A percentile compares a stretch with the other conserved stretches of the same genome.
phyloP scores from a whole-genome alignment of 2,888 invertebrate genomes.

The Lamproptera curius region DNA sequence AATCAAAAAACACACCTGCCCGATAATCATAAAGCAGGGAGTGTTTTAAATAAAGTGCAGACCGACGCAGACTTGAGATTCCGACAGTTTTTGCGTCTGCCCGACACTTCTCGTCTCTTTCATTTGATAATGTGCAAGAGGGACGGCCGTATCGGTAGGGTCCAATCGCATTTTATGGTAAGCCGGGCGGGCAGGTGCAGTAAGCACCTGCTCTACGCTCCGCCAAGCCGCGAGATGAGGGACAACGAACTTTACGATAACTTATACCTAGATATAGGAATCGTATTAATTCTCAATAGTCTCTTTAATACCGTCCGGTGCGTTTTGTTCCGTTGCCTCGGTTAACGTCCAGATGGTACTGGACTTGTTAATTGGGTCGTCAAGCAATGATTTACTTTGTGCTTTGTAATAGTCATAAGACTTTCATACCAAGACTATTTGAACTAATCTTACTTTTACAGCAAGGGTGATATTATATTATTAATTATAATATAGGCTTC shows the following conservation, averaged over 20 bases:
- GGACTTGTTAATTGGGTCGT: no score
- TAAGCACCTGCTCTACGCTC: conserved; percentile 72
- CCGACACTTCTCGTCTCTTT: conserved; percentile 62
- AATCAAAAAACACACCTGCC: conserved; percentile 70
- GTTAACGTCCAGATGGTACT: no score
- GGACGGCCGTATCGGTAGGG: conserved; percentile 61
- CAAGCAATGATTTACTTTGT: no score
- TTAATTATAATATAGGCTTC: no score
- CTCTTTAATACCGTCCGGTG: no score
- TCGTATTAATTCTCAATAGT: no score
- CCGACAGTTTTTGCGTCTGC: conserved; percentile 74
- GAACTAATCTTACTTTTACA: no score
- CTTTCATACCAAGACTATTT: no score
- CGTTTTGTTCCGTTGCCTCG: no score
- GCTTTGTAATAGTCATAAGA: no score
- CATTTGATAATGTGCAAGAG: conserved; percentile 46
- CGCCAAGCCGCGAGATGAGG: conserved; percentile 58
- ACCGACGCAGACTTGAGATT: conserved; percentile 65
- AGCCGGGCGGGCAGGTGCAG: conserved; percentile 72
- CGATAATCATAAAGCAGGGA: conserved; percentile 63
- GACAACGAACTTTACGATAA: conserved; percentile 59
- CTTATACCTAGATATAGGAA: conserved; percentile 1
- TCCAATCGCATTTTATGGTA: conserved; percentile 75
- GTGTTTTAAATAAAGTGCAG: conserved; percentile 71
- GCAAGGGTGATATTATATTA: no score